phyloP scores from a whole-genome alignment of 2,888 invertebrate species.

The Tromatobia lineatoria region DNA sequence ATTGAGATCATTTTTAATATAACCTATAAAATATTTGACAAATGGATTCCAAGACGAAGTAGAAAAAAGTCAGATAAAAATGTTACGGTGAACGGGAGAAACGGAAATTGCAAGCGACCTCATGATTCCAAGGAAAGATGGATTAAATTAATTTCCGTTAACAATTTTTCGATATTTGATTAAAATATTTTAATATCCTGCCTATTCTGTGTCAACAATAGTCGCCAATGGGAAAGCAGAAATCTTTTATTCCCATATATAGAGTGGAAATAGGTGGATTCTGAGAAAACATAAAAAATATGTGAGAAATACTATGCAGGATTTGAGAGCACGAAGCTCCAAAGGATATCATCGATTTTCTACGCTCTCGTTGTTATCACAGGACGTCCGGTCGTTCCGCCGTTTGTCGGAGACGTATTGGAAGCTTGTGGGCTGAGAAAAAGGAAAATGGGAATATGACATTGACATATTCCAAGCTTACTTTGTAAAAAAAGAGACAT shows the following conservation, averaged over 20 bases:
- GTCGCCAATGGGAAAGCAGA: background rate
- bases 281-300: background rate
- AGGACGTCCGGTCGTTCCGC: constrained; percentile 28
- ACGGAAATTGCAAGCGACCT: background rate
- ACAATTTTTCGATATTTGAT: background rate
- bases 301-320: constrained; percentile 13
- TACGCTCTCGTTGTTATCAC: constrained; percentile 8
- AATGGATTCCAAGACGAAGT: background rate
- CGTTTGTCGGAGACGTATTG: constrained; percentile 6
- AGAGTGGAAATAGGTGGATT: background rate
- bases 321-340: background rate
- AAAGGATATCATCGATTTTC: constrained; percentile 27
- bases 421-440: background rate
- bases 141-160: background rate
- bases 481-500: constrained; percentile 14
- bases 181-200: background rate
- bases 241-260: background rate
- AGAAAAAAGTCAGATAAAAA: background rate
- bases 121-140: no score
- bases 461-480: background rate
- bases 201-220: background rate
- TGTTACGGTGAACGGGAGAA: no score
- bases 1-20: no score
- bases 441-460: background rate
- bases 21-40: background rate